Percentiles rank a stretch among this genome's conserved stretches.
Conservation (phyloP, 1,140 invertebrate genomes). For the Caerostris darwini region DNA sequence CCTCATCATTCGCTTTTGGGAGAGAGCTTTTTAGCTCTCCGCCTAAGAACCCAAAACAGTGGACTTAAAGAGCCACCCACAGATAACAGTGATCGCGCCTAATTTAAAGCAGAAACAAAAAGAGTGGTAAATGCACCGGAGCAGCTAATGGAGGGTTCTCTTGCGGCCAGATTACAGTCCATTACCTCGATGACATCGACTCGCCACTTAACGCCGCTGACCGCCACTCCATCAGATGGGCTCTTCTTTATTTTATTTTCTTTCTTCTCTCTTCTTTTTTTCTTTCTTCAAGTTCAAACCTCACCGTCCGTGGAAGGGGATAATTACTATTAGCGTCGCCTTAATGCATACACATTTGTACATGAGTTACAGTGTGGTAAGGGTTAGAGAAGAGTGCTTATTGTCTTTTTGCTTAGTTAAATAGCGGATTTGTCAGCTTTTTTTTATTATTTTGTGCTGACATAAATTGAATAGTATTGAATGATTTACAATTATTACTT, state of each 20-base stretch:
- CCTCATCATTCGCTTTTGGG: not conserved
- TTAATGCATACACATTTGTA: not conserved
- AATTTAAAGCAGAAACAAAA: conserved; percentile 68
- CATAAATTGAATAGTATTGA: too few relatives aligned
- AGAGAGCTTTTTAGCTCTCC: conserved; percentile 2
- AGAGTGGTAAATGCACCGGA: conserved; percentile 32
- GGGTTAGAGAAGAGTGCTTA: too few relatives aligned
- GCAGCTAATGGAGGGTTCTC: conserved; percentile 74
- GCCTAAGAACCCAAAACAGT: not conserved
- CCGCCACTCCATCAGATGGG: conserved; percentile 72
- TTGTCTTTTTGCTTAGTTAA: too few relatives aligned
- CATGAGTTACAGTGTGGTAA: too few relatives aligned
- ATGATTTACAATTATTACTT: too few relatives aligned
- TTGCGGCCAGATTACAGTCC: conserved; percentile 76
- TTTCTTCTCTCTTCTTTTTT: too few relatives aligned
- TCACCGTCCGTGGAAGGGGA: too few relatives aligned
- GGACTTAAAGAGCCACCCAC: not conserved
- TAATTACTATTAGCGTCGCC: too few relatives aligned
- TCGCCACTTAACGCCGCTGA: conserved; percentile 77
- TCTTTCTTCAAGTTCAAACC: too few relatives aligned
- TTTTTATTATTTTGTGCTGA: too few relatives aligned
- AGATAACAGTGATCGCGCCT: conserved; percentile 75
- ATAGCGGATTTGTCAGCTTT: too few relatives aligned
- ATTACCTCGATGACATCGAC: conserved; percentile 78
- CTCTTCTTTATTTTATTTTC: conserved; percentile 19